Percentiles rank a stretch among this genome's conserved stretches.
Evolutionary conservation across 2,113 vertebrate genomes (phyloP).

Genomic region (Alligator sinensis): DNA sequence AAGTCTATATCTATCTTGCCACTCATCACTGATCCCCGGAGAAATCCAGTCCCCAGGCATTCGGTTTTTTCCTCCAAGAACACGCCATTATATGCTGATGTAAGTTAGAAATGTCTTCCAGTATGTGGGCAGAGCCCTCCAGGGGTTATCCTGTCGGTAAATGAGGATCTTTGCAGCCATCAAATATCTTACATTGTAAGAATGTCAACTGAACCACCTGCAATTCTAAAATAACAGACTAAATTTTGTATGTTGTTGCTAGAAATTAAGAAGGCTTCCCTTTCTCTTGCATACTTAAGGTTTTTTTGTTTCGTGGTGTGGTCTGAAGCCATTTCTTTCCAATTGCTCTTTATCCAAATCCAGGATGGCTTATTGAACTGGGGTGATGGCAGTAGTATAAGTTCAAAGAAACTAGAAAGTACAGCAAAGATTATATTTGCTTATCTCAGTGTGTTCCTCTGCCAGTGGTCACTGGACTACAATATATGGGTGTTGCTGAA

Average conservation of each 20-base stretch:
- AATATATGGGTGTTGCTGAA: background rate
- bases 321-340: background rate
- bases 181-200: constrained; percentile 20
- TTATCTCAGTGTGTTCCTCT: background rate
- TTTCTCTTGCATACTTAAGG: background rate
- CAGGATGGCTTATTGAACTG: background rate
- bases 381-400: background rate
- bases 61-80: constrained; percentile 24
- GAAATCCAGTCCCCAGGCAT: constrained; percentile 20
- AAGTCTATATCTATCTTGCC: constrained; percentile 20
- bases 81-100: constrained; percentile 36
- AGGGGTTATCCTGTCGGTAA: constrained; percentile 24
- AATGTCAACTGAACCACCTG: constrained; percentile 17
- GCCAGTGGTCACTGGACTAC: background rate
- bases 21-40: constrained; percentile 8
- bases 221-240: constrained; percentile 37
- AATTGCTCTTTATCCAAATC: background rate
- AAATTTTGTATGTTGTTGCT: background rate
- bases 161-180: constrained; percentile 26
- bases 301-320: background rate
- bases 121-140: constrained; percentile 9
- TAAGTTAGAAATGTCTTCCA: constrained; percentile 15
- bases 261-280: constrained; percentile 21
- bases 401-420: background rate
- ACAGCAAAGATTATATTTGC: background rate